Conservation (phyloP, 2,888 invertebrate species). For the Polydrusus cervinus region DNA sequence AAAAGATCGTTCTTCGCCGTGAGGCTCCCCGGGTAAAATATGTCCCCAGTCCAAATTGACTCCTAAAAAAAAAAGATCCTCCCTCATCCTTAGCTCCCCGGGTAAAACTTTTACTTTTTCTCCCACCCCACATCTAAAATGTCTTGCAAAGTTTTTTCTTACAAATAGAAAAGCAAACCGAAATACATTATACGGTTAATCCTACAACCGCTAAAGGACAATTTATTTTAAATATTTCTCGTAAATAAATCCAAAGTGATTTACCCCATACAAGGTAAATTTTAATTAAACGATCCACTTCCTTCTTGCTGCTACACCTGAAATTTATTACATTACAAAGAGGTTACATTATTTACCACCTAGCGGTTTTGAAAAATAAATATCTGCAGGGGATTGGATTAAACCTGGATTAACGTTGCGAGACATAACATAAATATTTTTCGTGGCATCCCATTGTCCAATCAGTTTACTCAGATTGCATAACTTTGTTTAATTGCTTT, state of each 20-base stretch:
- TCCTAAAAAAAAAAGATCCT: too few species aligned
- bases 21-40: too few species aligned
- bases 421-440: constrained; percentile 28
- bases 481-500: constrained; percentile 11
- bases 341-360: constrained; percentile 49
- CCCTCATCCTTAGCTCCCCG: too few species aligned
- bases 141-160: too few species aligned
- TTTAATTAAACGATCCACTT: constrained; percentile 41
- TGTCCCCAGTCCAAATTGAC: too few species aligned
- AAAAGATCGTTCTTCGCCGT: too few species aligned
- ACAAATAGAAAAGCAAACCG: too few species aligned
- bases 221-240: constrained; percentile 5
- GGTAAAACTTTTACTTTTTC: too few species aligned
- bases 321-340: constrained; percentile 48
- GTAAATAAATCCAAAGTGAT: constrained; percentile 28
- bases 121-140: too few species aligned
- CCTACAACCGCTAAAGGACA: neutral
- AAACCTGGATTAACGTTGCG: constrained; percentile 32
- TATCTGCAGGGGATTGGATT: constrained; percentile 34
- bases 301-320: constrained; percentile 23
- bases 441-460: constrained; percentile 6
- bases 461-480: constrained; percentile 13
- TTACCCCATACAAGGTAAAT: constrained; percentile 37
- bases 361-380: constrained; percentile 43
- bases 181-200: too few species aligned